A percentile compares a stretch with the other conserved stretches of the same genome.
These are phyloP conservation scores for Mellivora capensis DNA, from an alignment of 2,113 vertebrate species.

Conservation along the genomic window DNA sequence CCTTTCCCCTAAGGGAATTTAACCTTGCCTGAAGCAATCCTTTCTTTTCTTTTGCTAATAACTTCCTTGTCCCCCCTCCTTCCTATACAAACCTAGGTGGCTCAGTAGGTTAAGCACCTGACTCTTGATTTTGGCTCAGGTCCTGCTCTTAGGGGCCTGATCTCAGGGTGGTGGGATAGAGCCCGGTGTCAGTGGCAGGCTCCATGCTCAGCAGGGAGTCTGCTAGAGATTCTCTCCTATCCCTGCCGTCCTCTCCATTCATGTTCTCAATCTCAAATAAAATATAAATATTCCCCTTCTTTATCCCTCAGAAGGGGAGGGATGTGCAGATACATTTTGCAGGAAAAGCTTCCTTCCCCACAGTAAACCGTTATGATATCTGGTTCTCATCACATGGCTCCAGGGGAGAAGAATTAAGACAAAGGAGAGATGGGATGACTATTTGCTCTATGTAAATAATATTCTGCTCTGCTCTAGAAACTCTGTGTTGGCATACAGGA, in stretches of 20 bases:
- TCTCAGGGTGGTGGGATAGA: neutral
- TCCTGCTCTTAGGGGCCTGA: neutral
- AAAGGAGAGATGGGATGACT: neutral
- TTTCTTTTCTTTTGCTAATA: neutral
- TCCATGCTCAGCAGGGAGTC: neutral
- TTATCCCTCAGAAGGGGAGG: neutral
- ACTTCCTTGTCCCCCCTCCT: neutral
- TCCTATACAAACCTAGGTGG: neutral
- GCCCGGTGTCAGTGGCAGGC: neutral
- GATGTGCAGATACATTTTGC: neutral
- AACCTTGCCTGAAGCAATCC: neutral
- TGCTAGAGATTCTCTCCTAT: neutral
- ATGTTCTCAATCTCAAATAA: neutral
- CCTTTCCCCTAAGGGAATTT: neutral
- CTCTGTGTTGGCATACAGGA: neutral
- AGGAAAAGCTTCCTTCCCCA: neutral
- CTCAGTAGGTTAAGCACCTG: neutral
- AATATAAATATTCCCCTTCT: neutral
- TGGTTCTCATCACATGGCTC: neutral
- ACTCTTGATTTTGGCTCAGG: neutral
- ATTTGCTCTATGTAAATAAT: neutral
- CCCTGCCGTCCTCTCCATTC: neutral
- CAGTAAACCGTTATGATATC: neutral
- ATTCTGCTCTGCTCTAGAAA: neutral
- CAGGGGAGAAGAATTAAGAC: neutral